Conservation (phyloP, 2,888 invertebrate genomes). For the Amphipoea oculea region DNA sequence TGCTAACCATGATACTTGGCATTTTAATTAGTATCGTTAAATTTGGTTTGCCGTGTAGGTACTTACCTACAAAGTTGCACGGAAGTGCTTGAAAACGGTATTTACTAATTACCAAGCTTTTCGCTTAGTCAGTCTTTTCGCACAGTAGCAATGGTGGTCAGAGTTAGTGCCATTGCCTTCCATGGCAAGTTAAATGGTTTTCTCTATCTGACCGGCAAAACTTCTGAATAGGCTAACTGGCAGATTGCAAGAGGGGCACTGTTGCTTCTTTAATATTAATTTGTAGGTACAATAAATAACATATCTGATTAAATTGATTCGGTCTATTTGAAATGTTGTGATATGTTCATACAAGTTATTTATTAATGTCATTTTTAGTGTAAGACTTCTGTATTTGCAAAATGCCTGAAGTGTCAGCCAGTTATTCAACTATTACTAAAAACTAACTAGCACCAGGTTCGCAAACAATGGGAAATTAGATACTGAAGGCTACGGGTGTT, state of each 20-base stretch:
- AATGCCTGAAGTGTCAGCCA: not conserved
- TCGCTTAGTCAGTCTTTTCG: slow-evolving; percentile 19
- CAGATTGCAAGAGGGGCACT: not conserved
- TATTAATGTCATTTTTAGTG: not conserved
- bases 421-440: too few relatives aligned
- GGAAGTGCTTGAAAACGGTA: not conserved
- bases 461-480: not conserved
- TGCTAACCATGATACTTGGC: slow-evolving; percentile 11
- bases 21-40: slow-evolving; percentile 38
- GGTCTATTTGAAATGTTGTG: not conserved
- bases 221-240: not conserved
- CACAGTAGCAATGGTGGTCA: not conserved
- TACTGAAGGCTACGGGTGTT: too few relatives aligned
- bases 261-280: not conserved
- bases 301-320: not conserved
- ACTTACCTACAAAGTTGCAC: not conserved
- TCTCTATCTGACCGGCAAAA: not conserved
- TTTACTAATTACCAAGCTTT: not conserved
- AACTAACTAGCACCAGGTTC: too few relatives aligned
- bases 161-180: not conserved
- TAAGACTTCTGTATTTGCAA: too few relatives aligned
- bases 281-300: not conserved
- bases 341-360: not conserved
- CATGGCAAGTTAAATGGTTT: not conserved
- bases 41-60: not conserved